phyloP scores from a whole-genome alignment of 2,888 invertebrate species.

The Amiota communis region DNA sequence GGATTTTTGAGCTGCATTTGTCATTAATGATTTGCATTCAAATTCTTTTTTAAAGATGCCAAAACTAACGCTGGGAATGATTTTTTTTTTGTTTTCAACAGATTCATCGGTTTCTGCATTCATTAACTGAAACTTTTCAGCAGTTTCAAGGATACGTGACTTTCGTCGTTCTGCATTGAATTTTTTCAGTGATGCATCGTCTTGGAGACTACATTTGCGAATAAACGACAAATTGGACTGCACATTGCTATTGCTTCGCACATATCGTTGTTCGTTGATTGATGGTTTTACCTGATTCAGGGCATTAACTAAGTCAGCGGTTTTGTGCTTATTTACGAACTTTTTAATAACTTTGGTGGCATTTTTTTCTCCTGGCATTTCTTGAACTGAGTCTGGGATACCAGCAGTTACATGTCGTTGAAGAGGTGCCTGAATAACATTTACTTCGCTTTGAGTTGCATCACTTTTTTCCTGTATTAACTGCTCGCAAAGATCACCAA shows the following conservation, averaged over 20 bases:
- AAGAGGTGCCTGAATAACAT: conserved; percentile 22
- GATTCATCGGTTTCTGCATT: conserved; percentile 45
- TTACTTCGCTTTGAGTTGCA: conserved; percentile 9
- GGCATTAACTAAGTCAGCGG: conserved; percentile 71
- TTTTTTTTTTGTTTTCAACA: conserved; percentile 85
- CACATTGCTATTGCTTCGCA: conserved; percentile 17
- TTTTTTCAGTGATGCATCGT: conserved; percentile 69
- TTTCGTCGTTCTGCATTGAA: conserved; percentile 77
- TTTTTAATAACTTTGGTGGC: conserved; percentile 73
- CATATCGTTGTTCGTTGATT: conserved; percentile 19
- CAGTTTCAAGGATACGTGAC: conserved; percentile 81
- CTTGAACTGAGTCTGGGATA: conserved; percentile 66
- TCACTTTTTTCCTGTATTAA: conserved; percentile 55
- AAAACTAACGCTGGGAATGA: conserved; percentile 88
- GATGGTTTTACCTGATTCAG: conserved; percentile 59
- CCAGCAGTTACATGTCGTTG: conserved; percentile 58
- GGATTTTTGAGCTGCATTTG: conserved; percentile 71
- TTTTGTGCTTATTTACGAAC: conserved; percentile 73
- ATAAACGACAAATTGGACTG: conserved; percentile 53
- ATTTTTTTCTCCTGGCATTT: conserved; percentile 69
- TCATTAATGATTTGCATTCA: conserved; percentile 83
- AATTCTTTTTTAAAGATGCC: conserved; percentile 90
- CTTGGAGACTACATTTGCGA: conserved; percentile 72
- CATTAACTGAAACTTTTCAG: conserved; percentile 80
- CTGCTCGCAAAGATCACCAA: conserved; percentile 69